Evolutionary conservation across 2,888 invertebrate genomes (phyloP).

Genomic region (Neoscelio sp.): DNA sequence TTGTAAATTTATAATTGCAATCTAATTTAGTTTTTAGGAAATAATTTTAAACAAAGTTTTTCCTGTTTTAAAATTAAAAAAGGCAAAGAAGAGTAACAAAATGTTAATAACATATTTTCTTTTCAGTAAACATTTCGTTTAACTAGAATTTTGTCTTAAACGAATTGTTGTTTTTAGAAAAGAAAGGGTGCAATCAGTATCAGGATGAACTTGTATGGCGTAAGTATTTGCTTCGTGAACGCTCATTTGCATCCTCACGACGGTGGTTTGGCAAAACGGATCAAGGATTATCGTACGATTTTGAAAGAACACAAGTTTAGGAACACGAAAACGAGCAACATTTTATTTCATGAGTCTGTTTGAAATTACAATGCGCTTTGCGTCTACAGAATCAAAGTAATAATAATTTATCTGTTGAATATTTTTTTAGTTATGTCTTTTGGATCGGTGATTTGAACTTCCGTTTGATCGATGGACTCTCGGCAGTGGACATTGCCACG

Average conservation of each 20-base stretch:
- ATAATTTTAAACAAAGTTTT: too few species aligned
- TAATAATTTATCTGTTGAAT: constrained; percentile 38
- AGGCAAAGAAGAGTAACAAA: too few species aligned
- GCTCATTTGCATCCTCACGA: constrained; percentile 96
- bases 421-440: constrained; percentile 89
- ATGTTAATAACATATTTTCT: too few species aligned
- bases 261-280: constrained; percentile 91
- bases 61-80: too few species aligned
- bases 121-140: too few species aligned
- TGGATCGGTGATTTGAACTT: constrained; percentile 97
- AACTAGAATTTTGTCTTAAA: too few species aligned
- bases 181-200: constrained; percentile 98
- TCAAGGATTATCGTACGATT: constrained; percentile 94
- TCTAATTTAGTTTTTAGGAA: too few species aligned
- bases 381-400: constrained; percentile 12
- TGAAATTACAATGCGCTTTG: constrained; percentile 10
- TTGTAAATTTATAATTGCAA: too few species aligned
- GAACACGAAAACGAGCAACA: constrained; percentile 90
- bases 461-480: constrained; percentile 87
- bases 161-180: constrained; percentile 90
- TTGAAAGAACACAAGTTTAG: constrained; percentile 93
- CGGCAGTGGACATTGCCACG: constrained; percentile 88
- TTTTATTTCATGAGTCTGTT: constrained; percentile 94
- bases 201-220: constrained; percentile 93
- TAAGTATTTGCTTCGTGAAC: constrained; percentile 94